These are phyloP conservation scores for Strigamia crassipes DNA, from an alignment of 2,888 invertebrate species.

Conservation along the genomic window DNA sequence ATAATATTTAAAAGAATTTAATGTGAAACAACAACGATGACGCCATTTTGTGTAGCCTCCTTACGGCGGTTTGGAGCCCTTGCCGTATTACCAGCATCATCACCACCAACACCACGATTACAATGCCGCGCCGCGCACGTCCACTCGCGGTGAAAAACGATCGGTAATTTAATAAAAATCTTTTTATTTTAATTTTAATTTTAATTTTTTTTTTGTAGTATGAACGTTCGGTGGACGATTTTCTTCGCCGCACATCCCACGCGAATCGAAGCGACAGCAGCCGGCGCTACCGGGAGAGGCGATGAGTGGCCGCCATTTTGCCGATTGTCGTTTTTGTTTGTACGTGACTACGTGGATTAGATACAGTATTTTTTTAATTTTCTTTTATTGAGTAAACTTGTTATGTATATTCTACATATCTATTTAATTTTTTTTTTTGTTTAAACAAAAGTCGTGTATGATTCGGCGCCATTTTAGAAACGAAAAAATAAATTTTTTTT, in stretches of 20 bases:
- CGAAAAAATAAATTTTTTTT: too few relatives aligned
- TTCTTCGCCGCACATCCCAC: conserved; percentile 73
- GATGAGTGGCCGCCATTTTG: conserved; percentile 52
- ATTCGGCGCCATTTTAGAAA: too few relatives aligned
- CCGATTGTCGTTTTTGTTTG: too few relatives aligned
- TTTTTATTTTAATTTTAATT: conserved; percentile 48
- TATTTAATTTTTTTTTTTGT: too few relatives aligned
- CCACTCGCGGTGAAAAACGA: conserved; percentile 57
- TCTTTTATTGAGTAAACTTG: too few relatives aligned
- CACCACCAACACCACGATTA: conserved; percentile 78
- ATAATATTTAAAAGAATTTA: too few relatives aligned
- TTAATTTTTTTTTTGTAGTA: too few relatives aligned
- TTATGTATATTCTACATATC: too few relatives aligned
- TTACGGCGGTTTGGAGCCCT: conserved; percentile 63
- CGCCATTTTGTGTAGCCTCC: conserved; percentile 56
- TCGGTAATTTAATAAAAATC: conserved; percentile 52
- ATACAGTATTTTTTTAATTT: too few relatives aligned
- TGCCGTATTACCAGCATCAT: conserved; percentile 72
- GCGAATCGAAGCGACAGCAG: conserved; percentile 60
- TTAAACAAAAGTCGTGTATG: too few relatives aligned
- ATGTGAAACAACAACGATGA: too few relatives aligned
- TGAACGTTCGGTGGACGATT: conserved; percentile 87
- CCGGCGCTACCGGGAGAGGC: conserved; percentile 66
- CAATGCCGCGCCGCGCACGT: conserved; percentile 64
- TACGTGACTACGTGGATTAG: not conserved